Percentiles rank a stretch among this genome's conserved stretches.
phyloP scores from a whole-genome alignment of 2,113 vertebrate species.

The Pluvianellus socialis region DNA sequence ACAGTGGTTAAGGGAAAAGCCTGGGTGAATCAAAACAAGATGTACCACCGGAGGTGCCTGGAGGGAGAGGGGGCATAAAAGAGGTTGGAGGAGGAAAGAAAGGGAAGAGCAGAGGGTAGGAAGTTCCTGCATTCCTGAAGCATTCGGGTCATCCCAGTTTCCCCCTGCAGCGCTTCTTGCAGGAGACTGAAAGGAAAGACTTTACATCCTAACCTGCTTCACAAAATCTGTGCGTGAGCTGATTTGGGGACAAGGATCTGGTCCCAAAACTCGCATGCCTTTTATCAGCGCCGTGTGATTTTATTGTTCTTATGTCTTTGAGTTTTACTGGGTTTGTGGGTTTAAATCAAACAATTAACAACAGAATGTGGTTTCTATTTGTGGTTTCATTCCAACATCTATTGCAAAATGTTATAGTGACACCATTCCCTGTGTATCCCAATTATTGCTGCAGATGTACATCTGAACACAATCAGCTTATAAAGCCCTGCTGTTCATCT shows the following conservation, averaged over 20 bases:
- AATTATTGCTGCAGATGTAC: slow-evolving; percentile 54
- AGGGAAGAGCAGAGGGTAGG: background rate
- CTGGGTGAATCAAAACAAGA: background rate
- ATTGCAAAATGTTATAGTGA: background rate
- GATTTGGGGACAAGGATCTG: background rate
- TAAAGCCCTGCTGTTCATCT: slow-evolving; percentile 39
- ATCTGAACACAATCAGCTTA: slow-evolving; percentile 47
- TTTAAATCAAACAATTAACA: slow-evolving; percentile 56
- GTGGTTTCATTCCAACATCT: slow-evolving; percentile 21
- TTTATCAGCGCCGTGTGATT: background rate
- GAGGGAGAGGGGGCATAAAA: background rate
- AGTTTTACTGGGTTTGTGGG: background rate
- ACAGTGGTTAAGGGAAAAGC: background rate
- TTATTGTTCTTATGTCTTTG: background rate
- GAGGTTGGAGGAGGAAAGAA: background rate
- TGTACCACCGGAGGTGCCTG: background rate
- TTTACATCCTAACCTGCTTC: background rate
- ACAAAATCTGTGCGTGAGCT: background rate
- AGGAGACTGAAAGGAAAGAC: background rate
- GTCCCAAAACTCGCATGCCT: background rate
- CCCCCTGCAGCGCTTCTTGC: rapidly evolving
- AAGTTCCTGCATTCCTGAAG: background rate
- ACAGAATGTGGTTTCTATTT: slow-evolving; percentile 38
- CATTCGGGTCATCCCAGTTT: background rate
- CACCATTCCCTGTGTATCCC: slow-evolving; percentile 29